Conservation (phyloP, 2,113 vertebrate genomes). For the Rhinoderma darwinii region DNA sequence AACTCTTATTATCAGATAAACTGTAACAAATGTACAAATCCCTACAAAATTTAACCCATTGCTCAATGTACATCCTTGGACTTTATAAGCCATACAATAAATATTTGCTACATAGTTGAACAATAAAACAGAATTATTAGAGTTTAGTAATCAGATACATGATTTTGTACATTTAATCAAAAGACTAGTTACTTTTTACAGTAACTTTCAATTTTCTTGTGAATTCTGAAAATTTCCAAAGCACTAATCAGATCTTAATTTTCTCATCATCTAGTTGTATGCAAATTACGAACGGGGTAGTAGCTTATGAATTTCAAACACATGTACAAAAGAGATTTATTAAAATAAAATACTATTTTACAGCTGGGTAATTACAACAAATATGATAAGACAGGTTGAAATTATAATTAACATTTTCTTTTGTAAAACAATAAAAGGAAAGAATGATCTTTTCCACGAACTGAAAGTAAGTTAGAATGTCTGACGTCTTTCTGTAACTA, state of each 20-base stretch:
- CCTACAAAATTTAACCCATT: neutral
- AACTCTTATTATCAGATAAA: too few relatives aligned
- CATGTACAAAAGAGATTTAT: constrained; percentile 45
- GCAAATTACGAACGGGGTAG: constrained; percentile 17
- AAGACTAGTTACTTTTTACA: neutral
- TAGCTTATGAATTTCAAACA: constrained; percentile 39
- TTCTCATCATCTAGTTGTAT: constrained; percentile 25
- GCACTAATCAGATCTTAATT: constrained; percentile 49
- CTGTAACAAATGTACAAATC: too few relatives aligned
- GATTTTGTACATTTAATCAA: constrained; percentile 20
- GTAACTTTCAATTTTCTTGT: neutral
- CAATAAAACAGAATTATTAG: neutral
- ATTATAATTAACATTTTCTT: constrained; percentile 16
- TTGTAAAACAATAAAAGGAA: constrained; percentile 6
- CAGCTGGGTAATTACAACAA: constrained; percentile 40
- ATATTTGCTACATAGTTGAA: neutral
- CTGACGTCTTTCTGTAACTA: neutral
- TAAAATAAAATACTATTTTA: constrained; percentile 40
- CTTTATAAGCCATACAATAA: neutral
- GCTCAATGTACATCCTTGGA: neutral
- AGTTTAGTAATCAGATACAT: neutral
- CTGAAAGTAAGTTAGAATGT: neutral
- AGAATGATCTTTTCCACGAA: neutral
- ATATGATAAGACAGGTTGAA: neutral
- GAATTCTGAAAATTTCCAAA: constrained; percentile 32